Evolutionary conservation across 2,888 invertebrate genomes (phyloP).

Genomic region (Clitarchus hookeri): DNA sequence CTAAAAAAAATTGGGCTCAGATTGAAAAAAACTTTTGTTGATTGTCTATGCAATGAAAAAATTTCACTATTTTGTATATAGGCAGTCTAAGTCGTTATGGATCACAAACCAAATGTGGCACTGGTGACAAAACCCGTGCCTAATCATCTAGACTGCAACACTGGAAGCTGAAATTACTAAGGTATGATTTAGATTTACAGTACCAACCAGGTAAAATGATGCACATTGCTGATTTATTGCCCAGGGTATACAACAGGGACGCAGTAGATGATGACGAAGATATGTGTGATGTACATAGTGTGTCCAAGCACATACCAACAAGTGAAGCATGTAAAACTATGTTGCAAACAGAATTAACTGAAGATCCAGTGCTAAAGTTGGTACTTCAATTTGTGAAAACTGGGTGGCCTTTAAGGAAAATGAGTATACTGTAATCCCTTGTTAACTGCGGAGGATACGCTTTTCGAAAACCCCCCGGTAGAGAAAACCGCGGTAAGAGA

Average conservation of each 20-base stretch:
- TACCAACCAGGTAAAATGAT: not conserved
- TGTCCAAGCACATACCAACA: not conserved
- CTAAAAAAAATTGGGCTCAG: slow-evolving; percentile 47
- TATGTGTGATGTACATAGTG: not conserved
- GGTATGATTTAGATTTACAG: not conserved
- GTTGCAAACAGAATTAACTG: not conserved
- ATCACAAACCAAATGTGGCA: too few relatives aligned
- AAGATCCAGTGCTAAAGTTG: not conserved
- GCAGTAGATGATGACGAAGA: not conserved
- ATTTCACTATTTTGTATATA: slow-evolving; percentile 6
- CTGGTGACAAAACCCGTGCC: not conserved
- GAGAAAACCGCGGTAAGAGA: too few relatives aligned
- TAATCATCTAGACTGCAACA: not conserved
- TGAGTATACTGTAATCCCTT: too few relatives aligned
- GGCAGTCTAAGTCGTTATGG: slow-evolving; percentile 24
- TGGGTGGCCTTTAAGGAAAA: too few relatives aligned
- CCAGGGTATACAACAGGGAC: not conserved
- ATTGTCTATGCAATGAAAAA: slow-evolving; percentile 21
- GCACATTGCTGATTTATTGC: slow-evolving; percentile 3
- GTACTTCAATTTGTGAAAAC: too few relatives aligned
- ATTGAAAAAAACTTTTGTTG: slow-evolving; percentile 46
- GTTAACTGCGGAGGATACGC: too few relatives aligned
- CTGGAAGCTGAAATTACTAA: not conserved
- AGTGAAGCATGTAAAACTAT: not conserved
- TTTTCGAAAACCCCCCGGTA: too few relatives aligned